phyloP scores from a whole-genome alignment of 1,140 invertebrate genomes.

The Microvelia longipes region DNA sequence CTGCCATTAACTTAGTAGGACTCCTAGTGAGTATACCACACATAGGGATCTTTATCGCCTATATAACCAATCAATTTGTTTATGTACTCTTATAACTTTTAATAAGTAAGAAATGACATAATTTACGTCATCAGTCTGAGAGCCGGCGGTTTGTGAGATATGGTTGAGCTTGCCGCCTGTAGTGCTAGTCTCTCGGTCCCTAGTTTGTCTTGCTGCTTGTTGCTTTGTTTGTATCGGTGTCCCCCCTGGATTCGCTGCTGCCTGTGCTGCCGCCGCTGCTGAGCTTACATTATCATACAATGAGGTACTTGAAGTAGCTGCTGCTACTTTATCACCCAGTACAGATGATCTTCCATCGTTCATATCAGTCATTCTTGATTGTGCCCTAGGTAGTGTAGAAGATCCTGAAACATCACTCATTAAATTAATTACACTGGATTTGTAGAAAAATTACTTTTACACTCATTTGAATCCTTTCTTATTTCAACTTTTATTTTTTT shows the following conservation, averaged over 20 bases:
- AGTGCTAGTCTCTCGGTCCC: constrained; percentile 32
- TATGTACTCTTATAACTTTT: too few species aligned
- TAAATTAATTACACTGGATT: too few species aligned
- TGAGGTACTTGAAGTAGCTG: constrained; percentile 69
- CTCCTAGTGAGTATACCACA: too few species aligned
- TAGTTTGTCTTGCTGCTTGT: constrained; percentile 24
- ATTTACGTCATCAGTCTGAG: constrained; percentile 26
- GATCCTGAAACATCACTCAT: constrained; percentile 47
- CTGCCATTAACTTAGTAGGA: too few species aligned
- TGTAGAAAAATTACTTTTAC: too few species aligned
- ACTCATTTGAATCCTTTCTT: too few species aligned
- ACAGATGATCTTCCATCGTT: constrained; percentile 35
- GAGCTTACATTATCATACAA: constrained; percentile 73
- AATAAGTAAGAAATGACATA: too few species aligned
- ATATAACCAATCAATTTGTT: too few species aligned
- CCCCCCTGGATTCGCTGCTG: not conserved
- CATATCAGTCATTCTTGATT: constrained; percentile 50
- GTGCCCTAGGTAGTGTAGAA: constrained; percentile 64
- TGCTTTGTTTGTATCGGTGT: constrained; percentile 3
- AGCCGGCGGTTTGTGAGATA: constrained; percentile 19
- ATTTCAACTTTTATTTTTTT: not conserved
- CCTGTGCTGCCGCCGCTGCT: constrained; percentile 21
- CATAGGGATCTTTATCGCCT: too few species aligned
- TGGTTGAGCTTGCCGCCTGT: constrained; percentile 22
- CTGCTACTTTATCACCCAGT: constrained; percentile 51